phyloP scores from a whole-genome alignment of 2,797 vertebrate genomes.

The Nothura maculosa region DNA sequence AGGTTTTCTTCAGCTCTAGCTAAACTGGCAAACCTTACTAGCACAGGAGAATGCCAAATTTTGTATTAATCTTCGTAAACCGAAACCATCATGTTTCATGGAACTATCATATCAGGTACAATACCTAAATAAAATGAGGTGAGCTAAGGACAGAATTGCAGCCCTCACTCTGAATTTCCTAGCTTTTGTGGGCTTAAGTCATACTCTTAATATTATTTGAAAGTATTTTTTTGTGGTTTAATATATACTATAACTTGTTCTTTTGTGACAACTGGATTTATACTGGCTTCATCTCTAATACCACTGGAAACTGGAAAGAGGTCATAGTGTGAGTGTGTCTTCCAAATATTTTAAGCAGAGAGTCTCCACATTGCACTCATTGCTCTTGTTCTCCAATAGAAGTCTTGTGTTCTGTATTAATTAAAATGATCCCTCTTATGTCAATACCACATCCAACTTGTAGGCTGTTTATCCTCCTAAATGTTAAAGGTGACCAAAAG shows the following conservation, averaged over 20 bases:
- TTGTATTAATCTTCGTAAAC: not conserved
- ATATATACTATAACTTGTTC: conserved; percentile 85
- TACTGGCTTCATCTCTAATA: conserved; percentile 82
- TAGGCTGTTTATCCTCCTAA: conserved; percentile 14
- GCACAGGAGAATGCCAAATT: not conserved
- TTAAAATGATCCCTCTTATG: conserved; percentile 15
- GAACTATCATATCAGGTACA: conserved; percentile 38
- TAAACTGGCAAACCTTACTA: not conserved
- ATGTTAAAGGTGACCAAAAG: conserved; percentile 31
- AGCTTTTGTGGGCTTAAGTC: conserved; percentile 82
- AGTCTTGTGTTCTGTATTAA: conserved; percentile 19
- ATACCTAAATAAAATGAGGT: conserved; percentile 78
- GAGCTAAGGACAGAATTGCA: conserved; percentile 79
- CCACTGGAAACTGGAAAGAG: conserved; percentile 85
- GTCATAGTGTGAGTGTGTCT: conserved; percentile 57
- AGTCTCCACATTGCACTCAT: conserved; percentile 52
- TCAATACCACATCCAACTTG: not conserved
- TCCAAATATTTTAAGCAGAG: conserved; percentile 79
- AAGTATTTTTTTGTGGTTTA: conserved; percentile 82
- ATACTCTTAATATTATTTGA: conserved; percentile 80
- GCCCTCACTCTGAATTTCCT: conserved; percentile 73
- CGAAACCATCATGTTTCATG: not conserved
- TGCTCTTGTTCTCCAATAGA: conserved; percentile 29
- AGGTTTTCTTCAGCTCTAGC: not conserved
- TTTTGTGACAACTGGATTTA: conserved; percentile 86